Percentiles rank a stretch among this genome's conserved stretches.
Conservation (phyloP, 2,888 invertebrate species). For the Miltochrista miniata region DNA sequence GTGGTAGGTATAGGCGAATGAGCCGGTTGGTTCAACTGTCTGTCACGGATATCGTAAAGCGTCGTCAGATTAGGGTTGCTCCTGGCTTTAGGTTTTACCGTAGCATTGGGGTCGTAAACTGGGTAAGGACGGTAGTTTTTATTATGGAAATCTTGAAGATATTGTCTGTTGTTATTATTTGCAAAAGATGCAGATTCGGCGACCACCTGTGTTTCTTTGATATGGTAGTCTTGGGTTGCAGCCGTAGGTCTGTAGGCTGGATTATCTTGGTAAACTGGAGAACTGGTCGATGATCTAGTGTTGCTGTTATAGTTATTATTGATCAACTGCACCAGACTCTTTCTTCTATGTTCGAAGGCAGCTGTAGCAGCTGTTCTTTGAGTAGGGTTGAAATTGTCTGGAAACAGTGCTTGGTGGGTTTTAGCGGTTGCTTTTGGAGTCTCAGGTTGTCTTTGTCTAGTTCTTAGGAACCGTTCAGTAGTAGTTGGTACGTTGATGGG, state of each 20-base stretch:
- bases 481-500: constrained; percentile 64
- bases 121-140: constrained; percentile 74
- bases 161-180: constrained; percentile 77
- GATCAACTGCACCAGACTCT: constrained; percentile 70
- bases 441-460: constrained; percentile 64
- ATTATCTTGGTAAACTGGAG: constrained; percentile 61
- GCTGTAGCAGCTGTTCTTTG: constrained; percentile 64
- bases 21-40: constrained; percentile 38
- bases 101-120: constrained; percentile 67
- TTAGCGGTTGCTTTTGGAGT: constrained; percentile 61
- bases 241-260: constrained; percentile 62
- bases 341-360: constrained; percentile 66
- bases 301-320: constrained; percentile 65
- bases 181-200: constrained; percentile 92
- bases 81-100: constrained; percentile 55
- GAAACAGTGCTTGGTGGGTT: constrained; percentile 65
- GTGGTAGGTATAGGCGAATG: constrained; percentile 54
- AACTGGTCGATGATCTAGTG: constrained; percentile 43
- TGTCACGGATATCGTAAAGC: constrained; percentile 70
- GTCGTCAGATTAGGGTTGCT: constrained; percentile 72
- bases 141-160: constrained; percentile 66
- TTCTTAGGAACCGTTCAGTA: constrained; percentile 65
- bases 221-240: constrained; percentile 62
- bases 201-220: constrained; percentile 87
- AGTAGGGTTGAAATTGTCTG: constrained; percentile 63